A percentile compares a stretch with the other conserved stretches of the same genome.
Conservation (phyloP, 2,113 vertebrate species). For the Butorides virescens region DNA sequence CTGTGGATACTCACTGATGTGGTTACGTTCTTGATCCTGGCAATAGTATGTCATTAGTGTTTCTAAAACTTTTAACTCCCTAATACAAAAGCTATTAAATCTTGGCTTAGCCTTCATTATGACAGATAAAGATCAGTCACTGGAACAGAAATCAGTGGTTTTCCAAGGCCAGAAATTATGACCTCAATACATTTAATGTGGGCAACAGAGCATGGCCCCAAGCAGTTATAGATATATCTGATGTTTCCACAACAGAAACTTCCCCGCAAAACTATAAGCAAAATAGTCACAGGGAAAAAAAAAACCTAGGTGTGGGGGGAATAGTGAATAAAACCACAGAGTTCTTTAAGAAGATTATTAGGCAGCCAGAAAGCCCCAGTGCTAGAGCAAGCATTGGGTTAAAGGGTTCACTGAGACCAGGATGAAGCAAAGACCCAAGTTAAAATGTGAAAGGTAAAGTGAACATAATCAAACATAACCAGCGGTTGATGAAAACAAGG, state of each 20-base stretch:
- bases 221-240: neutral
- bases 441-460: neutral
- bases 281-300: neutral
- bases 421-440: neutral
- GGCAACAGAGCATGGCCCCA: neutral
- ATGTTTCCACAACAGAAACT: neutral
- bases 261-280: neutral
- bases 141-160: neutral
- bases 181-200: constrained; percentile 18
- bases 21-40: neutral
- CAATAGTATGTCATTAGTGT: neutral
- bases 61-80: neutral
- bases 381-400: neutral
- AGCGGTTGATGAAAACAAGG: neutral
- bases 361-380: neutral
- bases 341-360: neutral
- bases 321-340: neutral
- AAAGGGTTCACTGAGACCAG: neutral
- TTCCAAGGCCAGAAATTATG: constrained; percentile 27
- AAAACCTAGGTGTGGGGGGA: neutral
- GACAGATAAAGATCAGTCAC: constrained; percentile 6
- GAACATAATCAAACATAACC: neutral
- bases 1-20: neutral
- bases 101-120: neutral
- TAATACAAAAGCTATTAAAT: constrained; percentile 1